These are phyloP conservation scores for Ophraella communa DNA, from an alignment of 2,888 invertebrate genomes.

Conservation along the genomic window DNA sequence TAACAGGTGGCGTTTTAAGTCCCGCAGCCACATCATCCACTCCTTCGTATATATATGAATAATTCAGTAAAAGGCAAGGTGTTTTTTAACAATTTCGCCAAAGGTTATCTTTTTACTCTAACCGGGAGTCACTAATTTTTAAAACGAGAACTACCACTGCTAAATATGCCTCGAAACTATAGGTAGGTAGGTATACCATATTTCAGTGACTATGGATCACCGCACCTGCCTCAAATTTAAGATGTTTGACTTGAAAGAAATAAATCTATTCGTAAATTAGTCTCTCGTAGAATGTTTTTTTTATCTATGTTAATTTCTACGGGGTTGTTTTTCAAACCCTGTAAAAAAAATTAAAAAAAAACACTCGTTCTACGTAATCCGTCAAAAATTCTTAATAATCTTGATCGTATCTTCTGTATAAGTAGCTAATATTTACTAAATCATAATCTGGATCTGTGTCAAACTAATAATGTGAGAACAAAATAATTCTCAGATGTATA, in stretches of 20 bases:
- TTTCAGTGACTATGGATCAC: neutral
- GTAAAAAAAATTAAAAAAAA: too few relatives aligned
- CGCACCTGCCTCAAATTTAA: constrained; percentile 14
- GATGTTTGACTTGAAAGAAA: neutral
- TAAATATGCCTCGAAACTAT: constrained; percentile 24
- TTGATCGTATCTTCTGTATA: neutral
- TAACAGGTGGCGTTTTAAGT: constrained; percentile 12
- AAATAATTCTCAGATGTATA: neutral
- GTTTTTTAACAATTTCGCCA: constrained; percentile 47
- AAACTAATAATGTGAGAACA: constrained; percentile 3
- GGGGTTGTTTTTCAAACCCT: too few relatives aligned
- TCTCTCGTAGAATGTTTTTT: too few relatives aligned
- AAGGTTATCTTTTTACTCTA: constrained; percentile 41
- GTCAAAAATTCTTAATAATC: neutral
- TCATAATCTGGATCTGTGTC: constrained; percentile 2
- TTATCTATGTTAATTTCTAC: too few relatives aligned
- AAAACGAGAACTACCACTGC: constrained; percentile 36
- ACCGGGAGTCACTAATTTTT: constrained; percentile 43
- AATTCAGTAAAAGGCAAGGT: constrained; percentile 50
- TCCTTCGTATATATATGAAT: constrained; percentile 46
- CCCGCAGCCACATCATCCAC: constrained; percentile 27
- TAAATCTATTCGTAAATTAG: constrained; percentile 2
- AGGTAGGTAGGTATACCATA: constrained; percentile 11
- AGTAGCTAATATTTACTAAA: neutral
- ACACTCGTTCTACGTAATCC: too few relatives aligned